Evolutionary conservation across 2,888 invertebrate species (phyloP).

Genomic region (Bugulina stolonifera): DNA sequence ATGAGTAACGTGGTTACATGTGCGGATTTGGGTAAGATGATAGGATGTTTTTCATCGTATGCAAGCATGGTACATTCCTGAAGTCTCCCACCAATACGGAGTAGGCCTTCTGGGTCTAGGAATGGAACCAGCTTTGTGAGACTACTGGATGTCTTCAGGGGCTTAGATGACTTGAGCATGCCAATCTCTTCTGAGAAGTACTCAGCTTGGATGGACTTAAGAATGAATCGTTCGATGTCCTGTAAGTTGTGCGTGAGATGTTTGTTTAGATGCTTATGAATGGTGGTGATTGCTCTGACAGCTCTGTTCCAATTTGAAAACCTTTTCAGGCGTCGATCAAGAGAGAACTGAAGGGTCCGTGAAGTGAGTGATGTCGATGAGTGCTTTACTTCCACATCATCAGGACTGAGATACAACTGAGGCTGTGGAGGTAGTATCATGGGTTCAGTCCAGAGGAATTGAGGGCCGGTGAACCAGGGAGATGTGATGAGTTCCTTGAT

Average conservation of each 20-base stretch:
- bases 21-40: slow-evolving; percentile 32
- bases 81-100: slow-evolving; percentile 34
- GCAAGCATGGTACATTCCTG: not conserved
- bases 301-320: not conserved
- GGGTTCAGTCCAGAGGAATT: slow-evolving; percentile 28
- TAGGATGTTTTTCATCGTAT: slow-evolving; percentile 30
- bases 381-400: slow-evolving; percentile 30
- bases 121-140: slow-evolving; percentile 31
- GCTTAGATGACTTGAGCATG: not conserved
- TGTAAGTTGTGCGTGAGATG: not conserved
- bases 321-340: not conserved
- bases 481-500: slow-evolving; percentile 25
- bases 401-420: not conserved
- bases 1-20: slow-evolving; percentile 31
- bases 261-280: not conserved
- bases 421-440: not conserved
- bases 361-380: not conserved
- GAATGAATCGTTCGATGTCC: not conserved
- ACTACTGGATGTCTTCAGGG: not conserved
- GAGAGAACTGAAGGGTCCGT: not conserved
- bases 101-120: slow-evolving; percentile 30
- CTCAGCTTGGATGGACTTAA: slow-evolving; percentile 8
- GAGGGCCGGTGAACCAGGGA: slow-evolving; percentile 30
- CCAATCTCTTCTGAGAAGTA: slow-evolving; percentile 25
- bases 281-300: not conserved